Evolutionary conservation across 2,888 invertebrate genomes (phyloP), one percentile per base, ranked within the genome.

Genomic region (Stratiomys singularior): DNA sequence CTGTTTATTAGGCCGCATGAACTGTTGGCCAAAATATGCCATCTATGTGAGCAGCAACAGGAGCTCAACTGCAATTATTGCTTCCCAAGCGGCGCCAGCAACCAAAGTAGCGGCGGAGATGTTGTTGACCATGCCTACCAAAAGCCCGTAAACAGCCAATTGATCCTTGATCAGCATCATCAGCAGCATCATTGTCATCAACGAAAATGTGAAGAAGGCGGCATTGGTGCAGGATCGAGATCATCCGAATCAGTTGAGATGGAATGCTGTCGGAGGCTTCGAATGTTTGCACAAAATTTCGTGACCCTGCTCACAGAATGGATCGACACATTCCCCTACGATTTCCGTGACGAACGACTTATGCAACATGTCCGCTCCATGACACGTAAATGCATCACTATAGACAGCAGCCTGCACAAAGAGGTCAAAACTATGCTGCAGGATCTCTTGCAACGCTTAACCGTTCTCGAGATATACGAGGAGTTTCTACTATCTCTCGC

Each of bases 321-420:
- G 98, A 96, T 96, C 63, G 95, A 96, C 85, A 95, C 95, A 84
- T 98, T 98, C 88, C 97, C 98, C 0, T 98, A 98, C 86, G 98
- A 98, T 88, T 98, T 98, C 88, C 94, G 97, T 84, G 97, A 97
- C 88, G 97, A 97, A 85, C 90, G 96, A 78, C 93, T 97, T 83
- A 97, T 97, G 96, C 94, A 94, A 80, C 93, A 96, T 83, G 94
- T 97, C 80, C 92, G 96, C 81, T 93, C 93, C 82, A 92, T 97
- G 84, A 96, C 97, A 60, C 94, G 96, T 85, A 93, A 95, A 88
- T 94, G 92, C 85, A 90, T 91, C 77, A 88, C 83, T 81, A 86
- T 87, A 72, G 86, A 87, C 80, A 85, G 84, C 79, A 82, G 83
- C 72, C 90, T 96, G 69, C 89, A 95, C 69, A 91, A 93, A 80